Conservation (phyloP, 2,888 invertebrate genomes). For the Macroteleia sp. region DNA sequence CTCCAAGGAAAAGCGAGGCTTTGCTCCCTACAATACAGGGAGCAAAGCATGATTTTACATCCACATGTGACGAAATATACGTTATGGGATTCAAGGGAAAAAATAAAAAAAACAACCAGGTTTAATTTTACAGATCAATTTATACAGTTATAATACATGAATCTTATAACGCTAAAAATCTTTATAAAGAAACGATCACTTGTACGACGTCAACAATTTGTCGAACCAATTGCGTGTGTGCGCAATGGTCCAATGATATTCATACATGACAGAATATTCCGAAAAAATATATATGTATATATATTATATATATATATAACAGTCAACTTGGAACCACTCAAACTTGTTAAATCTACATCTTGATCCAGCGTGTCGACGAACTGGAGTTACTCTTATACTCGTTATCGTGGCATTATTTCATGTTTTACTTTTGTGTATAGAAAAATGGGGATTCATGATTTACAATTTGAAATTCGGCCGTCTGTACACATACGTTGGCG, state of each 20-base stretch:
- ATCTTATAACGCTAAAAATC: constrained; percentile 68
- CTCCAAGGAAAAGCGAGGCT: too few relatives aligned
- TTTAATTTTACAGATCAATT: constrained; percentile 64
- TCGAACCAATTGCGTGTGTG: constrained; percentile 3
- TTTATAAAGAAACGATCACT: constrained; percentile 66
- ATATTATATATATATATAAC: constrained; percentile 50
- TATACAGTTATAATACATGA: constrained; percentile 77
- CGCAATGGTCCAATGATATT: constrained; percentile 27
- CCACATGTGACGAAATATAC: too few relatives aligned
- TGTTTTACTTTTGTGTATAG: constrained; percentile 20
- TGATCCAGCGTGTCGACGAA: constrained; percentile 38
- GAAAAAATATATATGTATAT: constrained; percentile 58
- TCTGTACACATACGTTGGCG: constrained; percentile 27
- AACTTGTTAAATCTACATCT: constrained; percentile 50
- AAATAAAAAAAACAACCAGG: constrained; percentile 3
- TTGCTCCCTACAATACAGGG: too few relatives aligned
- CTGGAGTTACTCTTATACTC: constrained; percentile 26
- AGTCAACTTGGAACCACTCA: constrained; percentile 60
- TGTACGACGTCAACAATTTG: constrained; percentile 63
- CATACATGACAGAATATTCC: constrained; percentile 58
- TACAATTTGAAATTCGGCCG: constrained; percentile 26
- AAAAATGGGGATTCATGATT: constrained; percentile 31
- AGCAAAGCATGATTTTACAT: too few relatives aligned
- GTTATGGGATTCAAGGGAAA: too few relatives aligned
- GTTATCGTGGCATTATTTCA: constrained; percentile 17